A percentile compares a stretch with the other conserved stretches of the same genome.
Conservation (phyloP, 2,113 vertebrate species). For the Dipodomys stephensi region DNA sequence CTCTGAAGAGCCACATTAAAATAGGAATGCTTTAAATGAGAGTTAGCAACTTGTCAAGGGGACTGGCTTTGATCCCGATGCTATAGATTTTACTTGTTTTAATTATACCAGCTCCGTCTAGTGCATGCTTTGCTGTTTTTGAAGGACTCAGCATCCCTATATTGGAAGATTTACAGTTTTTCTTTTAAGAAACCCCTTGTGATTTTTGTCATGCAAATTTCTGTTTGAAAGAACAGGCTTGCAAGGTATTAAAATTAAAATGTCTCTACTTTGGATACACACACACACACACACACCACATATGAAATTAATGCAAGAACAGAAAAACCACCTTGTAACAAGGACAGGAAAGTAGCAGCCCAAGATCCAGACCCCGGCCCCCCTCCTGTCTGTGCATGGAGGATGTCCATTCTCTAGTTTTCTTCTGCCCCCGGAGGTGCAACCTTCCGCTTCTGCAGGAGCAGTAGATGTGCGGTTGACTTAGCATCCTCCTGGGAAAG, state of each 20-base stretch:
- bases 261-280: not conserved
- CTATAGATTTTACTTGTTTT: constrained; percentile 76
- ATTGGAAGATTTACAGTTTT: constrained; percentile 62
- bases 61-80: constrained; percentile 72
- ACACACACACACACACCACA: not conserved
- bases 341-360: not conserved
- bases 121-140: constrained; percentile 57
- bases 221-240: constrained; percentile 54
- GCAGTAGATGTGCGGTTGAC: not conserved
- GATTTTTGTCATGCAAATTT: constrained; percentile 68
- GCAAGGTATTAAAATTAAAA: constrained; percentile 57
- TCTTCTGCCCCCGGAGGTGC: rapidly evolving
- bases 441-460: not conserved
- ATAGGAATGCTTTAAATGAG: constrained; percentile 77
- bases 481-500: not conserved
- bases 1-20: constrained; percentile 72
- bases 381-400: not conserved
- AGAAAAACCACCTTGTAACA: not conserved
- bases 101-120: constrained; percentile 74
- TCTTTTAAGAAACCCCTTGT: constrained; percentile 63
- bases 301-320: not conserved
- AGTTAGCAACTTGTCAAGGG: constrained; percentile 76
- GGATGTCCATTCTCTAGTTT: not conserved
- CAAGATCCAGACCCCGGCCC: too few relatives aligned
- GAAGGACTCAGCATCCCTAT: constrained; percentile 64